Conservation (phyloP, 2,888 invertebrate genomes). For the Acrobasis repandana region DNA sequence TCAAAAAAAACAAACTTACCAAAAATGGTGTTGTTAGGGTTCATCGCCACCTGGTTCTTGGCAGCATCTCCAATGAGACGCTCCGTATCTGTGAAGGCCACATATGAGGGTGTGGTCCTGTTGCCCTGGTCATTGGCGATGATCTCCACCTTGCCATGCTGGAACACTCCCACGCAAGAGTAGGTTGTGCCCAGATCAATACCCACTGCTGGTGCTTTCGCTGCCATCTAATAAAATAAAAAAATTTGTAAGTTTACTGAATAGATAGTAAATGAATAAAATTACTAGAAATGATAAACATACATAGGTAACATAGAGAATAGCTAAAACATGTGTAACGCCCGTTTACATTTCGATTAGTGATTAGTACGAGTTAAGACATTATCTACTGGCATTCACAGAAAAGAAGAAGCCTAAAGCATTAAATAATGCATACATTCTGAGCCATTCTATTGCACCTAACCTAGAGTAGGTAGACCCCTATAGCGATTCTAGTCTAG, state of each 20-base stretch:
- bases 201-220: constrained; percentile 94
- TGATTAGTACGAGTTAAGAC: too few species aligned
- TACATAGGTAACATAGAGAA: too few species aligned
- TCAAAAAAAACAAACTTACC: constrained; percentile 74
- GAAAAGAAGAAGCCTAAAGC: too few species aligned
- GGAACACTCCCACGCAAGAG: constrained; percentile 96
- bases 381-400: too few species aligned
- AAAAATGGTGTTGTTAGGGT: constrained; percentile 94
- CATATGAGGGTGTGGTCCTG: constrained; percentile 93
- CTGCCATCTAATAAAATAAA: constrained; percentile 75
- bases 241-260: background rate
- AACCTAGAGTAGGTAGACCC: too few species aligned
- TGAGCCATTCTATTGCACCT: too few species aligned
- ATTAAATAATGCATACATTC: too few species aligned
- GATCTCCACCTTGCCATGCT: constrained; percentile 95
- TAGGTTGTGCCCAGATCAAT: constrained; percentile 98
- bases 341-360: too few species aligned
- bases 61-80: constrained; percentile 92
- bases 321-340: too few species aligned
- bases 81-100: constrained; percentile 93
- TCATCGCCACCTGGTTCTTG: constrained; percentile 93
- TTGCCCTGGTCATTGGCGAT: constrained; percentile 96
- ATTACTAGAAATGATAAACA: too few species aligned
- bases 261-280: background rate
- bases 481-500: too few species aligned